Base-by-base conservation (phyloP, 2,113 vertebrate species). In the Lichenostomus cassidix region DNA sequence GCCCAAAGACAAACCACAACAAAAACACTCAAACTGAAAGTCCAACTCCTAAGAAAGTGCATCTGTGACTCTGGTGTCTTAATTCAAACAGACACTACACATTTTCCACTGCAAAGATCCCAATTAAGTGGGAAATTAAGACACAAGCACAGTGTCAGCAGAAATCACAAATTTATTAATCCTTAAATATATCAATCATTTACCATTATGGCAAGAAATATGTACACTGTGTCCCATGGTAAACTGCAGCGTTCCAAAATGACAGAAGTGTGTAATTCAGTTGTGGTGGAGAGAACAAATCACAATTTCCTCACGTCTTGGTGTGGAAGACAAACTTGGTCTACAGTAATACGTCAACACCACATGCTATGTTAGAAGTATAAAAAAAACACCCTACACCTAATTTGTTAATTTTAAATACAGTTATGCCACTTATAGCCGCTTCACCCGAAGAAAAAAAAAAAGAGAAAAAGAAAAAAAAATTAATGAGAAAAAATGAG, bases 91-190 rank as follows among this genome's bases (percentile, higher is more conserved):
- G 24, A 60, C 9, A 7, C 55, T 39, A 27, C 4, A 5, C 6
- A 4, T 60, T 77, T 62, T 56, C 42, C 42, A 31, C 10, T 4
- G 29, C n/a, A 44, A 69, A 91, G 37, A 22, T 18, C 55, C 56
- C 20, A 11, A 10, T 16, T 20, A 29, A 56, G 3, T 13, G 59
- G 85, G 67, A 95, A 97, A 97, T 79, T 47, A 97, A 97, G 92
- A 97, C 86, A 55, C 79, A 67, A 87, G 95, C 82, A 60, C 74
- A 33, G 8, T 41, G 91, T 98, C 98, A 98, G 98, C 98, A 98
- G 98, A 98, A 99, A 98, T 98, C 98, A 99, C 98, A 98, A 98
- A 98, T 99, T 99, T 99, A 98, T 98, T 98, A 97, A 98, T 97
- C 98, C 96, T 98, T 98, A 98, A 98, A 98, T 98, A 98, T 98